Percentiles rank a stretch among this genome's conserved stretches.
Conservation (phyloP, 2,888 invertebrate species). For the Erynnis tages region DNA sequence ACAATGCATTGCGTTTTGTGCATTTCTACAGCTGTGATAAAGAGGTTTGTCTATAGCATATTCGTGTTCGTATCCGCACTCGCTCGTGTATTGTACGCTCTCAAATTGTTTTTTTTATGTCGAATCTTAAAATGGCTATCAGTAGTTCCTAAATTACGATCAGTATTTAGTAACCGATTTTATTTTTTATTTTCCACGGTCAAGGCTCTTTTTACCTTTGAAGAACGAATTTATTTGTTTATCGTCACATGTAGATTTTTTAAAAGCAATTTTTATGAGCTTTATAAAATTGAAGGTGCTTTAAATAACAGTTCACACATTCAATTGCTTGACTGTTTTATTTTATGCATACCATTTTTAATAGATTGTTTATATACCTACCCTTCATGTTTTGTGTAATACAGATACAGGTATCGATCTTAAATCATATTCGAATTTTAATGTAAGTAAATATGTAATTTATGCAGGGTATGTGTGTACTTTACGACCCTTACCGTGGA, state of each 20-base stretch:
- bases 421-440: neutral
- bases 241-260: too few relatives aligned
- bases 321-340: too few relatives aligned
- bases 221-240: too few relatives aligned
- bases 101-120: slow-evolving; percentile 38
- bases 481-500: slow-evolving; percentile 3
- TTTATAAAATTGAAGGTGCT: too few relatives aligned
- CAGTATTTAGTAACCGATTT: slow-evolving; percentile 65
- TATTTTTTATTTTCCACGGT: slow-evolving; percentile 36
- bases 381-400: too few relatives aligned
- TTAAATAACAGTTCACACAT: too few relatives aligned
- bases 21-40: slow-evolving; percentile 79
- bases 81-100: slow-evolving; percentile 29
- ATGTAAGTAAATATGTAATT: neutral
- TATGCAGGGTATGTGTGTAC: neutral
- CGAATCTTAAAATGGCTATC: slow-evolving; percentile 54
- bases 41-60: slow-evolving; percentile 73
- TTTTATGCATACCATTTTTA: too few relatives aligned
- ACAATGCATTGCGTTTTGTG: slow-evolving; percentile 69
- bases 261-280: too few relatives aligned
- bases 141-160: slow-evolving; percentile 78
- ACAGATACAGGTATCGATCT: too few relatives aligned
- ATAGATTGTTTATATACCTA: too few relatives aligned
- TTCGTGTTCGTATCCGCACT: neutral
- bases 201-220: too few relatives aligned